Conservation (phyloP, 1,140 invertebrate species). For the Neotoxoptera formosana region DNA sequence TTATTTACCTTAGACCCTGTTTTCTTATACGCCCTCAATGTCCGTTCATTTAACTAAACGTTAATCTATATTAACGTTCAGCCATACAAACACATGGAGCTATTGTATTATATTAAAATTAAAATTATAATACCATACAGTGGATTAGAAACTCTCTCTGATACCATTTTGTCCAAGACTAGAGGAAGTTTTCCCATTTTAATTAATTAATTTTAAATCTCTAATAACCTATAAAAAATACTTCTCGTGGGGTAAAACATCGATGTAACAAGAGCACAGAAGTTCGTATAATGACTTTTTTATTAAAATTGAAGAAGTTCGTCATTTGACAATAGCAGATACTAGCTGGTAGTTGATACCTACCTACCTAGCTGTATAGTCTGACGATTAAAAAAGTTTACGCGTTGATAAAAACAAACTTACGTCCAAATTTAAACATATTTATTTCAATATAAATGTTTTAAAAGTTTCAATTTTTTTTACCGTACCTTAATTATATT, state of each 20-base stretch:
- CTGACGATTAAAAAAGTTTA: not conserved
- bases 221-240: not conserved
- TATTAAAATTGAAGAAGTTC: not conserved
- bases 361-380: no score
- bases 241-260: not conserved
- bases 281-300: not conserved
- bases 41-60: not conserved
- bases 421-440: not conserved
- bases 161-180: not conserved
- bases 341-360: not conserved
- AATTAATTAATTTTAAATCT: not conserved
- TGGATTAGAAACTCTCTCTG: not conserved
- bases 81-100: no score
- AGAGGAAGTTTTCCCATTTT: not conserved
- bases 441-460: not conserved
- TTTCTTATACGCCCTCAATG: not conserved
- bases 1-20: not conserved
- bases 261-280: not conserved
- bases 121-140: not conserved
- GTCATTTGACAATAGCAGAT: not conserved
- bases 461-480: not conserved
- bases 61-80: not conserved
- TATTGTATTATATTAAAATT: not conserved
- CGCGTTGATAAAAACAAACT: not conserved
- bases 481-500: no score